Evolutionary conservation across 2,113 vertebrate genomes (phyloP).

Genomic region (Orycteropus afer): DNA sequence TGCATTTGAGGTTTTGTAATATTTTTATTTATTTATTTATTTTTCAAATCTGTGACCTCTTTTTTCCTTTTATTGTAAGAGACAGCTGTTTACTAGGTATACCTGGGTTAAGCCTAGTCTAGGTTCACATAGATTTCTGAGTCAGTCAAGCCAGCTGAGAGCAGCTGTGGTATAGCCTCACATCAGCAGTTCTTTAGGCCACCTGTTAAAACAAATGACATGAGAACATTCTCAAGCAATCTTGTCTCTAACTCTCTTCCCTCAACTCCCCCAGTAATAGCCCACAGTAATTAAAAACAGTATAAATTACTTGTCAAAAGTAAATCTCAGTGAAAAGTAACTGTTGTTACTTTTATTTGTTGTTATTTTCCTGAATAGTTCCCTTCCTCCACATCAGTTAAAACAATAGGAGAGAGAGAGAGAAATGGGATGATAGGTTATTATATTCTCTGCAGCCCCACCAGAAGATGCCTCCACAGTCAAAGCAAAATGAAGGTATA

Average conservation of each 20-base stretch:
- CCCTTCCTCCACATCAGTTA: constrained; percentile 38
- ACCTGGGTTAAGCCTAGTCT: background rate
- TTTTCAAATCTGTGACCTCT: constrained; percentile 12
- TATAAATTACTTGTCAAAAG: constrained; percentile 56
- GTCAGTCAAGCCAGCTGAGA: constrained; percentile 2
- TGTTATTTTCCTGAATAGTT: constrained; percentile 44
- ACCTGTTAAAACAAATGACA: constrained; percentile 44
- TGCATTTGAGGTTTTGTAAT: background rate
- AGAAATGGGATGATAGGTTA: background rate
- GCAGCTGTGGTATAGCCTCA: constrained; percentile 44
- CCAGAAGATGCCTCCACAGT: background rate
- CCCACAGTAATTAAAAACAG: constrained; percentile 61
- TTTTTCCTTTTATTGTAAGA: background rate
- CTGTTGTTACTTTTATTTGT: no score
- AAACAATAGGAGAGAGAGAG: constrained; percentile 36
- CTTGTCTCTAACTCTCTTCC: constrained; percentile 37
- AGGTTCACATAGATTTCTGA: background rate
- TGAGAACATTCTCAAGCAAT: constrained; percentile 46
- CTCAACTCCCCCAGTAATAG: background rate
- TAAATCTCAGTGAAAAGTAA: constrained; percentile 65
- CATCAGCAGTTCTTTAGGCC: constrained; percentile 36
- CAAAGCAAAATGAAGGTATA: constrained; percentile 45
- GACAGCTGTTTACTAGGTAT: constrained; percentile 6
- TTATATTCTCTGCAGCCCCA: background rate
- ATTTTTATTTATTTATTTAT: no score